Conservation (phyloP, 2,888 invertebrate genomes). For the Microplitis deprimator region DNA sequence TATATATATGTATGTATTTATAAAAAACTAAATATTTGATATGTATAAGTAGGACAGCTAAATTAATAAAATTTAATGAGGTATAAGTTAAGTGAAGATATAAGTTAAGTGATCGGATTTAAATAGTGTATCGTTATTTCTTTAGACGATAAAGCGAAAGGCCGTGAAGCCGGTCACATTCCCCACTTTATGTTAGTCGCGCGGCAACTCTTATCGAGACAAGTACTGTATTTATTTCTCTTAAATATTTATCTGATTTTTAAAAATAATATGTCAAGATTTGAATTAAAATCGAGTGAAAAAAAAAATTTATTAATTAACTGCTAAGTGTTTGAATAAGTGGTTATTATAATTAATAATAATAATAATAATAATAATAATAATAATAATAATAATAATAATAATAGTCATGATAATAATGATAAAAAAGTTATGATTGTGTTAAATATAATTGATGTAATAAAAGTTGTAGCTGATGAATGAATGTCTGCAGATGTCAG, state of each 20-base stretch:
- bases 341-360: not conserved
- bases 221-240: slow-evolving; percentile 21
- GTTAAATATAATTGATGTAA: not conserved
- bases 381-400: slow-evolving; percentile 4
- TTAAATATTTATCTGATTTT: slow-evolving; percentile 8
- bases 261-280: not conserved
- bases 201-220: slow-evolving; percentile 47
- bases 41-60: slow-evolving; percentile 20
- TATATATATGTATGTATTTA: too few relatives aligned
- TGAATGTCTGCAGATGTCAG: slow-evolving; percentile 56
- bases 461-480: slow-evolving; percentile 28
- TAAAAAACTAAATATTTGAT: too few relatives aligned
- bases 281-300: not conserved
- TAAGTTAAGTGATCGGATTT: not conserved
- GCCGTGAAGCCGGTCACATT: slow-evolving; percentile 44
- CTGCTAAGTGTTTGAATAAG: not conserved
- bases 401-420: not conserved
- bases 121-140: slow-evolving; percentile 4
- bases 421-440: not conserved
- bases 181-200: slow-evolving; percentile 45
- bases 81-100: not conserved
- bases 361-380: not conserved
- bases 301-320: not conserved
- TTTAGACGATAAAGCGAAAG: slow-evolving; percentile 54
- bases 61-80: not conserved